These are phyloP conservation scores for Palythoa grandiflora DNA, from an alignment of 92 coral and sea anemone species.

Conservation along the genomic window DNA sequence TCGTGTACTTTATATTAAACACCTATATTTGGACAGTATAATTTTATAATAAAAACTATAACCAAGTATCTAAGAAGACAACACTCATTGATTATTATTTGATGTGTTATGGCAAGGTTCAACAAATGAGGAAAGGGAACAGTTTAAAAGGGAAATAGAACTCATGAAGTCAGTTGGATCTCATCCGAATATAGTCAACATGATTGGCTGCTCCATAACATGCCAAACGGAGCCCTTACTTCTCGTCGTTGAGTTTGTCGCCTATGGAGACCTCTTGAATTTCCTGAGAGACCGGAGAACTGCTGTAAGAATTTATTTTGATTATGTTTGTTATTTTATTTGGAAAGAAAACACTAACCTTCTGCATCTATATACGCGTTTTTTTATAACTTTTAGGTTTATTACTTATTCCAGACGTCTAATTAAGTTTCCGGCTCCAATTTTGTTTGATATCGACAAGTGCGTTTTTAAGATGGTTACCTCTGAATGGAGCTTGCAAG, in stretches of 20 bases:
- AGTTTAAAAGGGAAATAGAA: conserved; percentile 30
- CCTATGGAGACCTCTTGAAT: conserved; percentile 32
- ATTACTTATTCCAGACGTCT: background rate
- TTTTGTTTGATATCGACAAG: too few species aligned
- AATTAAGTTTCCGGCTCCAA: too few species aligned
- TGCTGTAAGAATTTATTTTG: conserved; percentile 2
- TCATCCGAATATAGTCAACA: conserved; percentile 36
- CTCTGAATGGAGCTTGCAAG: too few species aligned
- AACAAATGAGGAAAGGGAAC: conserved; percentile 2
- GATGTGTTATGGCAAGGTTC: background rate
- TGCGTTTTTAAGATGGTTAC: too few species aligned
- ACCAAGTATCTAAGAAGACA: too few species aligned
- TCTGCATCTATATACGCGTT: background rate
- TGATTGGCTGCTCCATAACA: conserved; percentile 31
- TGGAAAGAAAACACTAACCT: background rate
- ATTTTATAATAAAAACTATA: too few species aligned
- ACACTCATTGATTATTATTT: too few species aligned
- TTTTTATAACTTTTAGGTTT: background rate
- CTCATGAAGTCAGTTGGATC: conserved; percentile 29
- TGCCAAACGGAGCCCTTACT: background rate
- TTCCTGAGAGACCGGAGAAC: conserved; percentile 14
- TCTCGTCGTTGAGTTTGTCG: conserved; percentile 23
- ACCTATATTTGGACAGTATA: too few species aligned
- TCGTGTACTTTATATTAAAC: too few species aligned
- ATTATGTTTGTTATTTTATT: background rate